Evolutionary conservation across 2,113 vertebrate genomes (phyloP).

Genomic region (Athene noctua): DNA sequence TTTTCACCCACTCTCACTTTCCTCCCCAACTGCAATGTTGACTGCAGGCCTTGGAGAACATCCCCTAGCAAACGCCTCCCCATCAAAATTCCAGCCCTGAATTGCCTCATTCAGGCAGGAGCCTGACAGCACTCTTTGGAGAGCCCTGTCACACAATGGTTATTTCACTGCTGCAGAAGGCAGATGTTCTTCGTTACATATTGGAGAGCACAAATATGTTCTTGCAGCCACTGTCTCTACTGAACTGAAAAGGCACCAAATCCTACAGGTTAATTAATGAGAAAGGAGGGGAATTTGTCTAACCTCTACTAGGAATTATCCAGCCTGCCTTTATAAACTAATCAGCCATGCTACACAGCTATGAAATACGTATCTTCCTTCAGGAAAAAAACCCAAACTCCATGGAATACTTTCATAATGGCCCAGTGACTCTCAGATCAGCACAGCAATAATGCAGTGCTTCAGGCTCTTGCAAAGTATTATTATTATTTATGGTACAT

Average conservation of each 20-base stretch:
- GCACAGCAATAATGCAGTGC: neutral
- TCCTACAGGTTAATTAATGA: conserved; percentile 43
- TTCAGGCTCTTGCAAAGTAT: neutral
- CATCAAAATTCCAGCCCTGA: neutral
- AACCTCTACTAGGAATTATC: conserved; percentile 32
- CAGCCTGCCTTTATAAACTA: conserved; percentile 25
- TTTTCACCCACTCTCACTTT: neutral
- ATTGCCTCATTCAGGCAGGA: neutral
- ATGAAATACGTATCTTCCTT: neutral
- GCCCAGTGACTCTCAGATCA: conserved; percentile 36
- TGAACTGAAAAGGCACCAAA: conserved; percentile 34
- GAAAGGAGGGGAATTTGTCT: conserved; percentile 24
- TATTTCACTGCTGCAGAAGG: neutral
- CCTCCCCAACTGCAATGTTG: neutral
- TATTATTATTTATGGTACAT: conserved; percentile 39
- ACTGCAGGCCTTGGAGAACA: neutral
- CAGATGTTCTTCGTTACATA: neutral
- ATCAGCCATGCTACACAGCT: conserved; percentile 5
- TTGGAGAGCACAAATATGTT: neutral
- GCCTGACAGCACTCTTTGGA: neutral
- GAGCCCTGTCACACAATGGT: neutral
- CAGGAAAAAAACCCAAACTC: conserved; percentile 8
- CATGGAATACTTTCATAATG: neutral
- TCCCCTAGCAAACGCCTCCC: neutral
- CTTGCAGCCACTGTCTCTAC: neutral